Evolutionary conservation across 2,888 invertebrate species (phyloP), one percentile per base, ranked within the genome.

Genomic region (Netelia inedita): DNA sequence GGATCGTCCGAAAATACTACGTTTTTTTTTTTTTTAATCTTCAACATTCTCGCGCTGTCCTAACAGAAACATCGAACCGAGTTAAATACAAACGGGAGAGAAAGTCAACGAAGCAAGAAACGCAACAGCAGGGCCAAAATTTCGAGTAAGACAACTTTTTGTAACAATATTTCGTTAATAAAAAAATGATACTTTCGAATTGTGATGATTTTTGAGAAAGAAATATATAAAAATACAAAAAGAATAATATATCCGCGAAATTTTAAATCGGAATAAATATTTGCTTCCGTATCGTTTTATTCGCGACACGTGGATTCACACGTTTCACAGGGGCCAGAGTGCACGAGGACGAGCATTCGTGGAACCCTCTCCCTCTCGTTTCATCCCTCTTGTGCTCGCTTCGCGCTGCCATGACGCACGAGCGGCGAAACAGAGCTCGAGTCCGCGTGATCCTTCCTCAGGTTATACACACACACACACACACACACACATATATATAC

Each of bases 1-100:
- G 80, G 78, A 87, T 85, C 82, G 79, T 79, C 81, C 71, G 87
- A 82, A 82, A 72, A 16, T 85, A 74, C 84, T 46, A 63, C 83
- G 41, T 72, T 46, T 14, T 41, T n/a, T 71, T 63, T 35, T 66
- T 59, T 23, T 28, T 78, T 72, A 19, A 8, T 53, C 53, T 68
- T 68, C 59, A 16, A 69, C 55, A 61, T 69, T 69, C 69, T 46
- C 23, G 79, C 73, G 65, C 46, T 41, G 63, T 78, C 59, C 50
- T 53, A 19, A 50, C 43, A 2, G 21, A 53, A 66, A 41, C 46
- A 46, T 43, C 23, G 53, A 41, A 3, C 41, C 23, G 72, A 41
- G n/a, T 21, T 10, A 14, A 63, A 68, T 59, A 21, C 41, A 41
- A 46, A 43, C 10, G 1, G 19, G 41, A 35, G 35, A 50, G 68